These are phyloP conservation scores for Peromyscus aztecus DNA, from an alignment of 2,797 vertebrate genomes.

Conservation along the genomic window DNA sequence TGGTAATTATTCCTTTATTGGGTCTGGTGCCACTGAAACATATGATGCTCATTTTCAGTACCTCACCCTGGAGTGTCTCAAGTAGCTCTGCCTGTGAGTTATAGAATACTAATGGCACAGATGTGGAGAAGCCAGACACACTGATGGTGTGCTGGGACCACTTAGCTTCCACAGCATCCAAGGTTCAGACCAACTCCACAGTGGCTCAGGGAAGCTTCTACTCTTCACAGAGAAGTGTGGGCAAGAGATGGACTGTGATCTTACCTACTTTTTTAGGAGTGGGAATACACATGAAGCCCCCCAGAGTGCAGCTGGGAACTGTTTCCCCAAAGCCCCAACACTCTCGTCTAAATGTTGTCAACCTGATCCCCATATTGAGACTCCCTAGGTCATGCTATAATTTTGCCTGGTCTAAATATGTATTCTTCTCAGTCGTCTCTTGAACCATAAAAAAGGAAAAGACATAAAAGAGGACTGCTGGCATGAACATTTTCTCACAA, in stretches of 20 bases:
- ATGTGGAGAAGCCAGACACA: neutral
- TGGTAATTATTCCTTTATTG: slow-evolving; percentile 48
- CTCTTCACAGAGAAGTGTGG: neutral
- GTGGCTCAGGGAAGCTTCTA: neutral
- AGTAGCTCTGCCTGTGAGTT: neutral
- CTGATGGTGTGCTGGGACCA: neutral
- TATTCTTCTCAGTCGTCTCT: slow-evolving; percentile 13
- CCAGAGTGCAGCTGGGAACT: neutral
- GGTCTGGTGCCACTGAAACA: neutral
- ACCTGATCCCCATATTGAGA: neutral
- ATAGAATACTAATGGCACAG: neutral
- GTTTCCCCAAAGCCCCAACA: neutral
- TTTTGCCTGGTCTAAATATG: neutral
- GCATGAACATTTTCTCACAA: neutral
- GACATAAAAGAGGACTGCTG: neutral
- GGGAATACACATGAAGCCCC: neutral
- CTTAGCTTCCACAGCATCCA: neutral
- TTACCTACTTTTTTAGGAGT: neutral
- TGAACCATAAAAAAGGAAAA: slow-evolving; percentile 18
- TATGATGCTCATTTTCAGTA: slow-evolving; percentile 19
- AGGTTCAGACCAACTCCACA: neutral
- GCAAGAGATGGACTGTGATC: neutral
- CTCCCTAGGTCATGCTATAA: neutral
- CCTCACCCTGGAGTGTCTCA: slow-evolving; percentile 5
- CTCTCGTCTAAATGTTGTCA: neutral